Evolutionary conservation across 2,888 invertebrate genomes (phyloP).

Genomic region (Chironomus riparius): DNA sequence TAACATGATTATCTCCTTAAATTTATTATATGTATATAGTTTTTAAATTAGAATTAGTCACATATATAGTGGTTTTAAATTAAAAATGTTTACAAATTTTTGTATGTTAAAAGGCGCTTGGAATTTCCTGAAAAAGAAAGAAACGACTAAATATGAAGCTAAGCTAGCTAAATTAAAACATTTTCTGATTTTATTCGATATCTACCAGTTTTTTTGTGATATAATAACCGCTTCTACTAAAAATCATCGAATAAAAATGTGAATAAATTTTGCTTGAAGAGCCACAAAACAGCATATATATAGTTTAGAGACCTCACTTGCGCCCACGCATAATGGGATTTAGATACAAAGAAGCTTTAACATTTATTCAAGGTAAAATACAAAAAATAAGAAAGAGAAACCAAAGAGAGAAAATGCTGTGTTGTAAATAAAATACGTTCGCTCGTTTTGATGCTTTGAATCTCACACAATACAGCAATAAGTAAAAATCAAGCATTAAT

Average conservation of each 20-base stretch:
- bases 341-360: neutral
- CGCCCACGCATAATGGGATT: constrained; percentile 15
- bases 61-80: too few species aligned
- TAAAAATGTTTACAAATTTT: too few species aligned
- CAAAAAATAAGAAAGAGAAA: constrained; percentile 7
- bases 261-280: too few species aligned
- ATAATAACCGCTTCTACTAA: neutral
- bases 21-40: too few species aligned
- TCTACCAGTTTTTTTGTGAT: neutral
- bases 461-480: neutral
- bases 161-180: constrained; percentile 17
- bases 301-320: neutral
- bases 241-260: neutral
- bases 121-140: too few species aligned
- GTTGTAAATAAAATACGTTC: too few species aligned
- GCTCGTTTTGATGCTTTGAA: neutral
- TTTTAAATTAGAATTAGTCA: too few species aligned
- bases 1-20: too few species aligned
- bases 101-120: too few species aligned
- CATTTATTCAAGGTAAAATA: constrained; percentile 14
- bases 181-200: neutral
- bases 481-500: too few species aligned
- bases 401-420: neutral
- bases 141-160: neutral
- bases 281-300: neutral